A percentile compares a stretch with the other conserved stretches of the same genome.
Evolutionary conservation across 2,888 invertebrate genomes (phyloP).

Genomic region (Eristalinus aeneus): DNA sequence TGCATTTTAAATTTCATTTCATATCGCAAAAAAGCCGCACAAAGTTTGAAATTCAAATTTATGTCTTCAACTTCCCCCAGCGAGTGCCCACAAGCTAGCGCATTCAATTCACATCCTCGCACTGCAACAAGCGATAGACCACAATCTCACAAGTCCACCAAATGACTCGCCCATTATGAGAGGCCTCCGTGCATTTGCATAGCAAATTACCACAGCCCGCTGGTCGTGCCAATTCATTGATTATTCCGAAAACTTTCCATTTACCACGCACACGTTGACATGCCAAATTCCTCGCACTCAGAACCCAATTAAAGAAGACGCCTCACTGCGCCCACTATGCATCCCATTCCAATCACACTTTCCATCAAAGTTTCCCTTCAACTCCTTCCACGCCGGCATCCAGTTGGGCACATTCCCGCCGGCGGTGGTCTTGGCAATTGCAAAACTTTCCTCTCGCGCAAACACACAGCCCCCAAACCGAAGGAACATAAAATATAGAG

Average conservation of each 20-base stretch:
- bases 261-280: conserved; percentile 50
- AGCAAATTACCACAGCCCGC: neutral
- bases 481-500: neutral
- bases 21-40: neutral
- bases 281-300: conserved; percentile 40
- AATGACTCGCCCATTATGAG: neutral
- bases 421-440: conserved; percentile 44
- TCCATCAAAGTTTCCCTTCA: conserved; percentile 28
- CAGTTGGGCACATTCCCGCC: neutral
- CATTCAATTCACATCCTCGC: neutral
- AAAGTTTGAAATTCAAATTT: neutral
- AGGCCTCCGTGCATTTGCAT: neutral
- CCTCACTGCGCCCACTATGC: conserved; percentile 28
- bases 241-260: conserved; percentile 42
- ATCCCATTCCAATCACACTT: conserved; percentile 44
- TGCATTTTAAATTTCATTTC: neutral
- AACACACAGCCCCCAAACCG: conserved; percentile 29
- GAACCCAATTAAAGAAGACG: conserved; percentile 61
- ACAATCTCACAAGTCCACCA: neutral
- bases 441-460: conserved; percentile 49
- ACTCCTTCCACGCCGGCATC: neutral
- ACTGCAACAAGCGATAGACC: neutral
- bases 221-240: conserved; percentile 26
- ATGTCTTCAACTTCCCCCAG: neutral
- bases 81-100: neutral